A percentile compares a stretch with the other conserved stretches of the same genome.
These are phyloP conservation scores for Galaxias olidus DNA, from an alignment of 2,797 vertebrate species.

Conservation along the genomic window DNA sequence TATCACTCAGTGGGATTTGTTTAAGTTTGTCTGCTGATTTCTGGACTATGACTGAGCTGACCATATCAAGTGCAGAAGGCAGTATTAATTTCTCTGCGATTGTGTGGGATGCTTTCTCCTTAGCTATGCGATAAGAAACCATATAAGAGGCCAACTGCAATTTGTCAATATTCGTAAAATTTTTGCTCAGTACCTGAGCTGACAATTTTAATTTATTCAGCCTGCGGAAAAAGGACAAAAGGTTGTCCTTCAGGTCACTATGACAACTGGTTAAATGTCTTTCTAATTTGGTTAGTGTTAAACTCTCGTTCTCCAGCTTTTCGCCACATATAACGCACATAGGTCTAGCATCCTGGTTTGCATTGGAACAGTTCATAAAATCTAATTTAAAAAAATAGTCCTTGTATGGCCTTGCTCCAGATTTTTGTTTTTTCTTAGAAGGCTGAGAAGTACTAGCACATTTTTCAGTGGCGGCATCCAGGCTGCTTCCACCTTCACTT, in stretches of 20 bases:
- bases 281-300: conserved; percentile 14
- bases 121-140: conserved; percentile 8
- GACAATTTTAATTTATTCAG: conserved; percentile 3
- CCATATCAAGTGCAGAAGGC: too few species aligned
- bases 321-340: conserved; percentile 13
- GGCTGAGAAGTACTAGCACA: too few species aligned
- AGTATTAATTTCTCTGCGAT: too few species aligned
- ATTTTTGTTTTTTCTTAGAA: too few species aligned
- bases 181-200: too few species aligned
- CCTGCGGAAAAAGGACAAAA: conserved; percentile 2
- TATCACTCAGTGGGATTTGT: too few species aligned
- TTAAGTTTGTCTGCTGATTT: background rate
- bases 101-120: conserved; percentile 8
- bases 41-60: background rate
- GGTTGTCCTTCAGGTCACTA: conserved; percentile 1
- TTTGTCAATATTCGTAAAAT: conserved; percentile 18
- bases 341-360: conserved; percentile 10
- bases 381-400: conserved; percentile 19
- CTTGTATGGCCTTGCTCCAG: too few species aligned
- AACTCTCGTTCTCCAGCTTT: conserved; percentile 10
- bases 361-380: conserved; percentile 7
- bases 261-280: conserved; percentile 13
- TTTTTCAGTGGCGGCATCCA: too few species aligned
- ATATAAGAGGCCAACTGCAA: conserved; percentile 9
- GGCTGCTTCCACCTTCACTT: too few species aligned